Base-by-base conservation (phyloP, 2,888 invertebrate species). In the Dascillus cervinus region DNA sequence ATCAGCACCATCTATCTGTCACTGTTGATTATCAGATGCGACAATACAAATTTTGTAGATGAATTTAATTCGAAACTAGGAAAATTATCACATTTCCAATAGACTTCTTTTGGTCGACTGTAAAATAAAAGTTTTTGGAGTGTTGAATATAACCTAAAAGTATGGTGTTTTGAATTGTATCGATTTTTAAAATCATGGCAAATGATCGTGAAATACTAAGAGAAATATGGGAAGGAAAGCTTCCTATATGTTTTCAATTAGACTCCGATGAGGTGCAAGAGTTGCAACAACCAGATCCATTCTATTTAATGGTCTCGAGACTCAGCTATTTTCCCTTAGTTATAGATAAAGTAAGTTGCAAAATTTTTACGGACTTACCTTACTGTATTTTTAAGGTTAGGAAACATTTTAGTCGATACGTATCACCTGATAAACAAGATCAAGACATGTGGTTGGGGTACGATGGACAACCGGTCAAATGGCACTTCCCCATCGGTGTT, bases 381-480 rank as follows among this genome's bases (percentile, higher is more conserved):
- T 28, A 29, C 15, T 22, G 8, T 32, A 11, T 36, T 43, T 62
- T 66, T 37, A 55, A 87, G 87, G 83, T 90, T 53, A 78, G 85
- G 56, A 84, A 90, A 58, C 89, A 95, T 66, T 94, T 95, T 57
- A 69, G 80, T 34, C 77, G 85, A 34, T 86, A 79, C 56, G 77
- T 92, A 52, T 79, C 83, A 14, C 80, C 79, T 58, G 84, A 84
- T 47, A 82, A 82, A 56, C 79, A 82, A 36, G 84, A 88, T 44
- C 80, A 78, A 49, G 91, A 92, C 64, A 84, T 95, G 76, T 96
- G 96, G 95, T 68, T 96, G 34, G 94, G 94, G 55, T 91, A 77
- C 56, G 88, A 91, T 66, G 90, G 91, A 1, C 82, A 81, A 43
- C 89, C 95, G 1, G 64, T 96, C 10, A 94, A 91, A 64, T 89